These are phyloP conservation scores for Brachionus paranguensis DNA, from an alignment of 1,140 invertebrate genomes.

Conservation along the genomic window DNA sequence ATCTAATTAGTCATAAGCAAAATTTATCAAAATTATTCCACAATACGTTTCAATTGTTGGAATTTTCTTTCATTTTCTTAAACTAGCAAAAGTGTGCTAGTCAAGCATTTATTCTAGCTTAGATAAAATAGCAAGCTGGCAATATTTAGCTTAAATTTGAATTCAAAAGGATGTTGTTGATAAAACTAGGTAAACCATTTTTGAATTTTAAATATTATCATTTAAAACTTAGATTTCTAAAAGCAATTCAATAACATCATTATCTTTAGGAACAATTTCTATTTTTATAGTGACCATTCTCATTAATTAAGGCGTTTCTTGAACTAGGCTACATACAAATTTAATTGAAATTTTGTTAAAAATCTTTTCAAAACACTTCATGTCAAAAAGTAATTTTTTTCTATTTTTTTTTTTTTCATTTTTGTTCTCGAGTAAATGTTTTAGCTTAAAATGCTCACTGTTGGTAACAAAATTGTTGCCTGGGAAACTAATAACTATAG, in stretches of 20 bases:
- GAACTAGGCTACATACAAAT: neutral
- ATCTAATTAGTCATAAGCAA: slow-evolving; percentile 3
- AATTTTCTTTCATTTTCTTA: neutral
- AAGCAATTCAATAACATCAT: slow-evolving; percentile 1
- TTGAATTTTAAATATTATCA: neutral
- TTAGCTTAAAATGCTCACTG: neutral
- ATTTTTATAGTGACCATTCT: neutral
- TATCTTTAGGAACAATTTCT: slow-evolving; percentile 1
- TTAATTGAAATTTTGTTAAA: neutral
- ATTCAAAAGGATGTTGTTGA: slow-evolving; percentile 7
- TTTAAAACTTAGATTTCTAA: neutral
- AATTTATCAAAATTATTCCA: neutral
- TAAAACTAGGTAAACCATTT: slow-evolving; percentile 13
- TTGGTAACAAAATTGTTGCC: neutral
- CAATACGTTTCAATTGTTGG: neutral
- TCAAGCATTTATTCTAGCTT: neutral
- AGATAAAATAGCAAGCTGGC: slow-evolving; percentile 2
- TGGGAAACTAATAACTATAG: neutral
- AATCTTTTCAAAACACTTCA: neutral
- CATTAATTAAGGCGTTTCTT: neutral
- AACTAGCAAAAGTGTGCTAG: neutral
- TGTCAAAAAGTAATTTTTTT: slow-evolving; percentile 17
- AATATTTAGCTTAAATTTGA: neutral
- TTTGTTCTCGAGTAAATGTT: neutral
- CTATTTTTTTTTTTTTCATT: neutral